phyloP scores from a whole-genome alignment of 2,888 invertebrate genomes.

The Zeuzera pyrina region DNA sequence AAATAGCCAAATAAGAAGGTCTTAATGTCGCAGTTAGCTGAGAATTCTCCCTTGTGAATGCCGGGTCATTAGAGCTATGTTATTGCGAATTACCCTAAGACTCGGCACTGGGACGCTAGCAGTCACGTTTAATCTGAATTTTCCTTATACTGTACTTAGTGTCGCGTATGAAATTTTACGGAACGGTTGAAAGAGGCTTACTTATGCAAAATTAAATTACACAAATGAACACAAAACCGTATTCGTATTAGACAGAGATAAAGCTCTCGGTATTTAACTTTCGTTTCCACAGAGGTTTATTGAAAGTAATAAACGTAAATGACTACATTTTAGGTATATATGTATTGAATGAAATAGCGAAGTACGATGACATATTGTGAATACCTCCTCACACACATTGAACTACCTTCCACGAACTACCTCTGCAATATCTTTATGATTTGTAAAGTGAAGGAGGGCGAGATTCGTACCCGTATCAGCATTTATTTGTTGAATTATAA shows the following conservation, averaged over 20 bases:
- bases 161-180: slow-evolving; percentile 29
- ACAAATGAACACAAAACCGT: slow-evolving; percentile 25
- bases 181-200: slow-evolving; percentile 27
- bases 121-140: slow-evolving; percentile 59
- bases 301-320: too few species aligned
- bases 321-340: too few species aligned
- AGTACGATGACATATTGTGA: too few species aligned
- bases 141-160: slow-evolving; percentile 37
- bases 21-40: slow-evolving; percentile 65
- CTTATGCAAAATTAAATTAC: slow-evolving; percentile 37
- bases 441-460: too few species aligned
- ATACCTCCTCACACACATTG: too few species aligned
- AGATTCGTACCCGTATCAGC: too few species aligned
- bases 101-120: slow-evolving; percentile 28
- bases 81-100: slow-evolving; percentile 61
- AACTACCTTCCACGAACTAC: too few species aligned
- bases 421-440: too few species aligned
- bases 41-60: slow-evolving; percentile 64
- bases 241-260: slow-evolving; percentile 20
- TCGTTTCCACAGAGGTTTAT: not conserved
- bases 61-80: slow-evolving; percentile 64
- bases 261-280: slow-evolving; percentile 1
- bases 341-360: too few species aligned
- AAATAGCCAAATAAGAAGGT: slow-evolving; percentile 68
- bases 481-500: slow-evolving; percentile 3